These are phyloP conservation scores for Uropsilus gracilis DNA, from an alignment of 2,113 vertebrate genomes.

Conservation along the genomic window DNA sequence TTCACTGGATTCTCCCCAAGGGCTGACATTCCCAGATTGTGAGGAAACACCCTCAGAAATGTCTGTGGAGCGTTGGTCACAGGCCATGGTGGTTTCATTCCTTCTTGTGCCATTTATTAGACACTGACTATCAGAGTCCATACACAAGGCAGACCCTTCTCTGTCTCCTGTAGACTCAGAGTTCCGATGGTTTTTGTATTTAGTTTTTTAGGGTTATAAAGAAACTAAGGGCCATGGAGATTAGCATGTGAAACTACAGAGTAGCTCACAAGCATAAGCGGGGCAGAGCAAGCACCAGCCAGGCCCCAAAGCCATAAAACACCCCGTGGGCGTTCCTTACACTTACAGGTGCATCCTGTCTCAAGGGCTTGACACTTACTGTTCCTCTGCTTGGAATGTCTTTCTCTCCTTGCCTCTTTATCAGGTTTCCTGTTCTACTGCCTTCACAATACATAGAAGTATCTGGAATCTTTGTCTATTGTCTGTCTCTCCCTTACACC, in stretches of 20 bases:
- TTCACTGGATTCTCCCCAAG: not conserved
- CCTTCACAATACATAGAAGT: not conserved
- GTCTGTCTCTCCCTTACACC: accelerated
- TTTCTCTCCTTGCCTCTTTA: not conserved
- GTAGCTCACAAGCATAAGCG: accelerated
- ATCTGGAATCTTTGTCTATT: not conserved
- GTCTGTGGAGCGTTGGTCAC: accelerated
- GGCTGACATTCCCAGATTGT: not conserved
- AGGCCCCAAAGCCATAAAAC: not conserved
- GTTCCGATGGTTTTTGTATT: not conserved
- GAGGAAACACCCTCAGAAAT: not conserved
- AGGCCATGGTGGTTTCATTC: accelerated
- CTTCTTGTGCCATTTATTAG: not conserved
- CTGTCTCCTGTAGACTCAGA: not conserved
- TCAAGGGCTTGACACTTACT: not conserved
- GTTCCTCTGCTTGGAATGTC: not conserved
- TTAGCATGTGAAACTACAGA: not conserved
- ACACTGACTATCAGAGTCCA: not conserved
- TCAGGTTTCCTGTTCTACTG: not conserved
- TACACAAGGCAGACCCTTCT: too few species aligned
- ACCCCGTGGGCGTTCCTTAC: not conserved
- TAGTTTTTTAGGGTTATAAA: not conserved
- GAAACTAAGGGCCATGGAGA: not conserved
- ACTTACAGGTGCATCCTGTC: not conserved
- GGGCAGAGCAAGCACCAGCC: not conserved